A percentile compares a stretch with the other conserved stretches of the same genome.
These are phyloP conservation scores for Trichogramma evanescens DNA, from an alignment of 2,888 invertebrate species.

Conservation along the genomic window DNA sequence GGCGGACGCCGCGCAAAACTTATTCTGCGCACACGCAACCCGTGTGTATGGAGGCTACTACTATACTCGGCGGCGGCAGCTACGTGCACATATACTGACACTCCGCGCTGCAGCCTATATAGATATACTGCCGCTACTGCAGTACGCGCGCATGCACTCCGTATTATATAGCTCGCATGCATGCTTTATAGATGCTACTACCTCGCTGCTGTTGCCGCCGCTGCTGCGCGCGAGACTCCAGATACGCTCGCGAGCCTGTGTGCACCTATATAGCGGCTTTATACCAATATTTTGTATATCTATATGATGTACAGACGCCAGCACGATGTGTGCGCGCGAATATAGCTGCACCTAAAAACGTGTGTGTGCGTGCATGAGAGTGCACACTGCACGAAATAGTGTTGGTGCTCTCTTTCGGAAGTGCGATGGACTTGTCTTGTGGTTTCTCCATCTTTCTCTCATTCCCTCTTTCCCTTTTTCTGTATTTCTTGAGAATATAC, in stretches of 20 bases:
- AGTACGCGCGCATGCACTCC: background rate
- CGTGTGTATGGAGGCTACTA: too few relatives aligned
- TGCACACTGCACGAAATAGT: background rate
- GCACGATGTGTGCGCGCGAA: too few relatives aligned
- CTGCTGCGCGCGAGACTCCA: slow-evolving; percentile 13
- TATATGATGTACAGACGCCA: too few relatives aligned
- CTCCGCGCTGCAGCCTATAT: too few relatives aligned
- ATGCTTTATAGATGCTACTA: background rate
- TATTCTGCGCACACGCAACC: slow-evolving; percentile 39
- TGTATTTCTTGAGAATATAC: too few relatives aligned
- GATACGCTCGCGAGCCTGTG: background rate
- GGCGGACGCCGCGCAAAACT: slow-evolving; percentile 43
- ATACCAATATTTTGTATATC: too few relatives aligned
- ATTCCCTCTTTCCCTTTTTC: background rate
- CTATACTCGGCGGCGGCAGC: background rate
- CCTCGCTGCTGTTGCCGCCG: slow-evolving; percentile 4
- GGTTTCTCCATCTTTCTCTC: background rate
- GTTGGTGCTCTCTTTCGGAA: slow-evolving; percentile 2
- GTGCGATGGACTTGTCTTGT: slow-evolving; percentile 1
- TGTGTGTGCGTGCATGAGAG: background rate
- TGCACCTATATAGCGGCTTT: too few relatives aligned
- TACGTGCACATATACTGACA: background rate
- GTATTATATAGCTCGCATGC: slow-evolving; percentile 1
- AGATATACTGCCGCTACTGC: too few relatives aligned
- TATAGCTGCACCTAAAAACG: background rate